A percentile compares a stretch with the other conserved stretches of the same genome.
phyloP scores from a whole-genome alignment of 2,797 vertebrate genomes.

The Dendrocincla tyrannina region DNA sequence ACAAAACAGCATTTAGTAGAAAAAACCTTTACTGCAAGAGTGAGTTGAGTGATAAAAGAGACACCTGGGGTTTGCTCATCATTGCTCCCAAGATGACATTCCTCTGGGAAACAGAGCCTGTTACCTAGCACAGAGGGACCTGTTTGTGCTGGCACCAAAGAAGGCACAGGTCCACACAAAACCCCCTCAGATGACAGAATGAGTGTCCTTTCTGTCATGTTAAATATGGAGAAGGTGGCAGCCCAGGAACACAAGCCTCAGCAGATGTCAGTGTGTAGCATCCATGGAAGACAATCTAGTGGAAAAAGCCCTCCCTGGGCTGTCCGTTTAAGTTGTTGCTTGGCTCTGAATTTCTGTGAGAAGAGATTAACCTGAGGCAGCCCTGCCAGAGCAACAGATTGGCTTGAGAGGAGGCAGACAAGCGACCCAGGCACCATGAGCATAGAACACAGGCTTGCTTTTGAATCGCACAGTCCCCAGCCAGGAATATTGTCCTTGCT shows the following conservation, averaged over 20 bases:
- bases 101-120: not conserved
- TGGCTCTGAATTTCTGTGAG: not conserved
- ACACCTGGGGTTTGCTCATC: not conserved
- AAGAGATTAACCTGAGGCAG: not conserved
- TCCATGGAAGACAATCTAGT: not conserved
- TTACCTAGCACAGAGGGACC: not conserved
- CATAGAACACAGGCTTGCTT: not conserved
- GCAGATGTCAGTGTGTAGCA: not conserved
- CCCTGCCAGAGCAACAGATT: conserved; percentile 18
- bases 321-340: not conserved
- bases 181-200: not conserved
- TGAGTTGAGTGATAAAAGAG: not conserved
- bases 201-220: not conserved
- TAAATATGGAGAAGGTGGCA: not conserved
- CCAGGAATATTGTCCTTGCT: conserved; percentile 34
- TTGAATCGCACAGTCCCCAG: not conserved
- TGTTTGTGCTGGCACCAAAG: not conserved
- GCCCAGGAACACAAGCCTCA: not conserved
- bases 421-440: not conserved
- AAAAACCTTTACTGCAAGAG: not conserved
- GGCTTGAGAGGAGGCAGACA: conserved; percentile 30
- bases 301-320: not conserved
- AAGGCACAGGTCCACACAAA: not conserved
- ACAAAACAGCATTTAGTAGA: not conserved
- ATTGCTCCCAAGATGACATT: not conserved